Conservation (phyloP, 2,113 vertebrate species). For the Drymodes brunneopygia region DNA sequence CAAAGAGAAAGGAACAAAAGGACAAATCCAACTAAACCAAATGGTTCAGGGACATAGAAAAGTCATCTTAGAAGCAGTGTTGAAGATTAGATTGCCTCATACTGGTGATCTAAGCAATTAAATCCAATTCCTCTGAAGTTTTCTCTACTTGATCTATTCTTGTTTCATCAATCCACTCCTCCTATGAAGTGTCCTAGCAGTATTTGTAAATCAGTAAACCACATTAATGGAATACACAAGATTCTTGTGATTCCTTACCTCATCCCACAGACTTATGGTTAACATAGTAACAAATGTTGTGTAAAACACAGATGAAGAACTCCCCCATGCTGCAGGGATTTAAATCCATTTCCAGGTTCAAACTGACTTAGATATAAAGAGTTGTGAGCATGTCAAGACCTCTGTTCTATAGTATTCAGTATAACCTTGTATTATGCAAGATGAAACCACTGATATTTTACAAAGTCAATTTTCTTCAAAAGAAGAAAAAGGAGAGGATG, state of each 20-base stretch:
- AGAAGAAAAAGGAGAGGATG: neutral
- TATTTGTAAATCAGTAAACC: neutral
- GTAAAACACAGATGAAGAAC: neutral
- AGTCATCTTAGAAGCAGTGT: neutral
- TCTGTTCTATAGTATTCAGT: neutral
- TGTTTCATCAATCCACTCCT: neutral
- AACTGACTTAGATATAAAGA: neutral
- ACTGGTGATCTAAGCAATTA: neutral
- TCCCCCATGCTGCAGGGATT: neutral
- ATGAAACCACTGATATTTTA: neutral
- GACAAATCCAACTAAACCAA: neutral
- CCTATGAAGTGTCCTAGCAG: neutral
- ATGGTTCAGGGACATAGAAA: neutral
- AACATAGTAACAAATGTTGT: neutral
- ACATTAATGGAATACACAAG: neutral
- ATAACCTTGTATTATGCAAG: fast-evolving
- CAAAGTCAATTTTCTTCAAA: neutral
- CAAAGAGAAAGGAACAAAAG: neutral
- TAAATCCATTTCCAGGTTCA: neutral
- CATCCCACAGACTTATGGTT: neutral
- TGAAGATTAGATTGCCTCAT: neutral
- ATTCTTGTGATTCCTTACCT: neutral
- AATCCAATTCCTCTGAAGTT: neutral
- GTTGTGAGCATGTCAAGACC: neutral
- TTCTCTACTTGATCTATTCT: neutral